A percentile compares a stretch with the other conserved stretches of the same genome.
Conservation (phyloP, 1,140 invertebrate species). For the Scaptodrosophila lebanonensis region DNA sequence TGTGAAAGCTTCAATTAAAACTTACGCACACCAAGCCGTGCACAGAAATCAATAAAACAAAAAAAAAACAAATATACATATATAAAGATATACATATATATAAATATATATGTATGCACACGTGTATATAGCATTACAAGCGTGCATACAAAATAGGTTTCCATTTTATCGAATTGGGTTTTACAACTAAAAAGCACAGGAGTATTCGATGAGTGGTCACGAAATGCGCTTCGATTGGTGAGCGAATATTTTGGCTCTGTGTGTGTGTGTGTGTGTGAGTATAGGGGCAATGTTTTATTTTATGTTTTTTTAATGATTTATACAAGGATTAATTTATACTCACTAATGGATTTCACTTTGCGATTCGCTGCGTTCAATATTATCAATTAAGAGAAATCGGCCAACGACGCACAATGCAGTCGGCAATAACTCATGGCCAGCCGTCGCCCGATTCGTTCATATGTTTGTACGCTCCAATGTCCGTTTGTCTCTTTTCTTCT, state of each 20-base stretch:
- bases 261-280: no score
- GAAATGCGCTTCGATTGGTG: no score
- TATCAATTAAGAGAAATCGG: conserved; percentile 52
- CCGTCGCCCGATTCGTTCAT: no score
- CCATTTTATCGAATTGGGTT: conserved; percentile 40
- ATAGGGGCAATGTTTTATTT: neutral
- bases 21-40: conserved; percentile 28
- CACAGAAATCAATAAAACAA: conserved; percentile 24
- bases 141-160: no score
- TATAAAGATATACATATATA: neutral
- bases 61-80: neutral
- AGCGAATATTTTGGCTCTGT: no score
- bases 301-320: conserved; percentile 60
- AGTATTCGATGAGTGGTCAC: no score
- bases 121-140: no score
- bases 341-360: conserved; percentile 65
- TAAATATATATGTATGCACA: neutral
- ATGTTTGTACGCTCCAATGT: no score
- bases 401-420: neutral
- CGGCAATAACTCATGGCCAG: conserved; percentile 28
- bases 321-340: conserved; percentile 72
- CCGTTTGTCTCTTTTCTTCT: no score
- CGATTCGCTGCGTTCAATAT: conserved; percentile 53
- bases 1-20: conserved; percentile 69
- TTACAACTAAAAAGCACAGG: no score